These are phyloP conservation scores for Prionailurus viverrinus DNA, from an alignment of 2,113 vertebrate species.

Conservation along the genomic window DNA sequence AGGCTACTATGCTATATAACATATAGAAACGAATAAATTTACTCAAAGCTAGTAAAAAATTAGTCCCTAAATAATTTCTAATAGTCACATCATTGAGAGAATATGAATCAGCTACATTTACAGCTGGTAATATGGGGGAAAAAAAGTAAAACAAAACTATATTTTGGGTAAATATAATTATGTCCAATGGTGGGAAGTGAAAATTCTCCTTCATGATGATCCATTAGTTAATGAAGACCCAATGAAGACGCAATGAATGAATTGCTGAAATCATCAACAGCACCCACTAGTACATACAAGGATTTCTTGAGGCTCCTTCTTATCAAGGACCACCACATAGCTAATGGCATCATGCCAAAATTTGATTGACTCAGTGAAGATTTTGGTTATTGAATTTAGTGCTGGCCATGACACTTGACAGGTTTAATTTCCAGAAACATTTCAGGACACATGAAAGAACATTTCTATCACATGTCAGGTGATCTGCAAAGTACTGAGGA, in stretches of 20 bases:
- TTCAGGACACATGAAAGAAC: neutral
- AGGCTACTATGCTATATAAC: neutral
- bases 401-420: neutral
- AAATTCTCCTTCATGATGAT: neutral
- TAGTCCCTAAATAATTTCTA: neutral
- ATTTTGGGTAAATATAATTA: neutral
- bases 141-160: neutral
- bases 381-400: neutral
- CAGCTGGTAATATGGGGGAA: neutral
- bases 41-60: neutral
- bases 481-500: neutral
- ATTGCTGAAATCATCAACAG: neutral
- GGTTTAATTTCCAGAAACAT: neutral
- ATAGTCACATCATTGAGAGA: neutral
- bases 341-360: neutral
- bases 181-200: neutral
- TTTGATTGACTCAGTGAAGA: neutral
- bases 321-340: neutral
- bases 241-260: neutral
- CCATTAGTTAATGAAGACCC: neutral
- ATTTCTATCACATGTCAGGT: neutral
- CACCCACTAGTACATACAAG: neutral
- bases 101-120: neutral
- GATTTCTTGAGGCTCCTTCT: neutral
- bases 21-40: neutral